Evolutionary conservation across 2,797 vertebrate genomes (phyloP).

Genomic region (Gymnoscopelus braueri): DNA sequence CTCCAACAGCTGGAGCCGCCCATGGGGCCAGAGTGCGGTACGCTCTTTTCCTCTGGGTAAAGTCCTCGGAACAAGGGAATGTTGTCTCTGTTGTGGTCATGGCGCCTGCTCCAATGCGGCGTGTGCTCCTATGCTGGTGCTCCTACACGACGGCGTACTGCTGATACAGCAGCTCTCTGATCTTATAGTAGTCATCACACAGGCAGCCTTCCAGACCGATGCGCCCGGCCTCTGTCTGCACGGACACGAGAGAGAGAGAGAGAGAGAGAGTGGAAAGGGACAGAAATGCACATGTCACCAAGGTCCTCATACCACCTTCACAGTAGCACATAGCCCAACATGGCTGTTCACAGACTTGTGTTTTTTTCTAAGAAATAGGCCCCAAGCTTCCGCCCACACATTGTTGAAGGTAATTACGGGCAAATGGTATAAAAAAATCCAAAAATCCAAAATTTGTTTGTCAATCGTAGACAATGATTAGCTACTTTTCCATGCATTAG

Average conservation of each 20-base stretch:
- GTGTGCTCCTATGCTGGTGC: conserved; percentile 27
- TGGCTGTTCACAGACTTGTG: too few species aligned
- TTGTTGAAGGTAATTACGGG: too few species aligned
- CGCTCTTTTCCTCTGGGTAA: conserved; percentile 43
- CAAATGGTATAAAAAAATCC: too few species aligned
- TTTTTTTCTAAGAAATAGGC: too few species aligned
- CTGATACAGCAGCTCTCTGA: conserved; percentile 97
- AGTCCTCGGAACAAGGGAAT: conserved; percentile 57
- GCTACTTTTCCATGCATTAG: too few species aligned
- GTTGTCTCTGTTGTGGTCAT: conserved; percentile 50
- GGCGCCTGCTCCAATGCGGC: background rate
- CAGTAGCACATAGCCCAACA: too few species aligned
- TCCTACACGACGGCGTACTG: conserved; percentile 95
- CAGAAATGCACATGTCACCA: background rate
- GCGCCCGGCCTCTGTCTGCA: conserved; percentile 96
- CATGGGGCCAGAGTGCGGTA: conserved; percentile 19
- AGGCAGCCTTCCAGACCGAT: conserved; percentile 97
- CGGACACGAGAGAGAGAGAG: conserved; percentile 48
- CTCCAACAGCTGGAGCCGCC: conserved; percentile 55
- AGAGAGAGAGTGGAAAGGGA: background rate
- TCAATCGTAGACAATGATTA: too few species aligned
- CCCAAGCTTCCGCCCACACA: too few species aligned
- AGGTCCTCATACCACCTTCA: too few species aligned
- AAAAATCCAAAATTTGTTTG: too few species aligned
- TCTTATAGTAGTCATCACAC: conserved; percentile 98